Base-by-base conservation (phyloP, 2,113 vertebrate genomes). In the Phalacrocorax brasilianus region DNA sequence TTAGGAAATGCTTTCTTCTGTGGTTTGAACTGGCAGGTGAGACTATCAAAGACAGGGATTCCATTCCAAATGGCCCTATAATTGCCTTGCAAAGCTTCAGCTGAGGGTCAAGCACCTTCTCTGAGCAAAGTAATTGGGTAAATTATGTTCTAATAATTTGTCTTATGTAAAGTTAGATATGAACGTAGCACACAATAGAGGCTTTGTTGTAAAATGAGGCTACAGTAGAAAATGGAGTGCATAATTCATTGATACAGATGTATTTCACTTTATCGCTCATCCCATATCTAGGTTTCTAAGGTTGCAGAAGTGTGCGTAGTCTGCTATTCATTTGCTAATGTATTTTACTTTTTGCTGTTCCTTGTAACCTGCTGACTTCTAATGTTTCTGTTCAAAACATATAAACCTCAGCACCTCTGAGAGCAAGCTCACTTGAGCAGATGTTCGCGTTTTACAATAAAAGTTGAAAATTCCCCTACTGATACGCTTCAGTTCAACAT, bases 21-120 rank as follows among this genome's bases (percentile, higher is more conserved):
- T 50, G 76, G 7, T 75, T 79, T 82, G 67, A 85, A 79, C 40
- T 49, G 72, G 6, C 40, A 52, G 61, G 32, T 62, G 88, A 53
- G 63, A 9, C 17, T 76, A 4, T 80, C 85, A 50, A 53, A 56
- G 38, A 9, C n/a, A 73, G 22, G 35, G 55, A 80, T 88, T 88
- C 89, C 70, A 80, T 88, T 91, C 89, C 70, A 84, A 84, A 53
- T 59, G 87, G 55, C 47, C 18, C 13, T 33, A 3, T 74, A 87
- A 94, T 94, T 93, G 65, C 89, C 86, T 86, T 91, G 55, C 72
- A 81, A 75, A 86, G 56, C 79, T 81, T 93, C 76, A 84, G 21
- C 14, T 1, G 56, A 76, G 76, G 89, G 91, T 95, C 83, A 80
- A 5, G 67, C 80, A 84, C 83, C 76, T 92, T 81, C 56, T 95